Conservation (phyloP, 1,140 invertebrate species). For the Lutraria rhynchaena region DNA sequence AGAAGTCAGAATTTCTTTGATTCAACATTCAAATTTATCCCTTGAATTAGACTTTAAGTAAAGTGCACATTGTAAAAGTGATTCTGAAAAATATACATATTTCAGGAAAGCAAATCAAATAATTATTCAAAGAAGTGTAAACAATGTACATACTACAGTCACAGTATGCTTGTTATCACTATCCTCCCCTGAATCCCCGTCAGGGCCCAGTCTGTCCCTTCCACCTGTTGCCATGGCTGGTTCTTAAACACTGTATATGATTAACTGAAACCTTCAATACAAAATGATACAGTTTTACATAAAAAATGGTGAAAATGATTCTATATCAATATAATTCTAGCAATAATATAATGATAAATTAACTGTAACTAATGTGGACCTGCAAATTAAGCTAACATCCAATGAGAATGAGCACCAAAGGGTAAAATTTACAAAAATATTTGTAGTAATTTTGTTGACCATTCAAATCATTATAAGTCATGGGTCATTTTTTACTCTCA, state of each 20-base stretch:
- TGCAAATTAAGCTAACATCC: no score
- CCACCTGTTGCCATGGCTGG: slow-evolving; percentile 45
- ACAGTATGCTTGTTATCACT: slow-evolving; percentile 38
- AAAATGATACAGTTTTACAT: no score
- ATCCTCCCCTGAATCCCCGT: slow-evolving; percentile 50
- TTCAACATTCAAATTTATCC: neutral
- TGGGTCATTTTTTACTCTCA: no score
- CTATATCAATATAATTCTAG: no score
- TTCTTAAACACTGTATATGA: neutral
- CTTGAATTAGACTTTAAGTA: neutral
- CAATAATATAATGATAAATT: no score
- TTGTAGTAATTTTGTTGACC: no score
- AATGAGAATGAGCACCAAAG: no score
- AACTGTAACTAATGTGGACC: no score
- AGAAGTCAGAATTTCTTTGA: neutral
- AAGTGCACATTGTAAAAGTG: neutral
- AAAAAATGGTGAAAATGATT: no score
- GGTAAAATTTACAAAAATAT: no score
- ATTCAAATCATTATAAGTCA: no score
- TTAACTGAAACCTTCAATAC: no score
- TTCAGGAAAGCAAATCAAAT: neutral
- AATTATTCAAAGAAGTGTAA: neutral
- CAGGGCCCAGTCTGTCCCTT: slow-evolving; percentile 25
- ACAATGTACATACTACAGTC: neutral
- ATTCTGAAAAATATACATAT: neutral